Percentiles rank a stretch among this genome's conserved stretches.
Conservation (phyloP, 2,888 invertebrate genomes). For the Erebia epiphron region DNA sequence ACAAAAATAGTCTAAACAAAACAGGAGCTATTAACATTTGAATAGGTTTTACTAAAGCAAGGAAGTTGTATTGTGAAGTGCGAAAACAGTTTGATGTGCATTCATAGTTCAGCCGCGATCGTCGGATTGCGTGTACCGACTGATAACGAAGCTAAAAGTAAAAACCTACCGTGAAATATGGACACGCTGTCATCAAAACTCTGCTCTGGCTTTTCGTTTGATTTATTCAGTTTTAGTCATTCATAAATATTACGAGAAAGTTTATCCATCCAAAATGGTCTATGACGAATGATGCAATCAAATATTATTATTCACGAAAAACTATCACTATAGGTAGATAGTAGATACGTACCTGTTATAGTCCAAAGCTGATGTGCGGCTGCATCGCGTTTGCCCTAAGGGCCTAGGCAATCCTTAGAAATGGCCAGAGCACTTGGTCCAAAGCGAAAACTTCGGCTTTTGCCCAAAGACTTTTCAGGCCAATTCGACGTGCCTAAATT, state of each 20-base stretch:
- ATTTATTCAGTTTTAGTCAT: not conserved
- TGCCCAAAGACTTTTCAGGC: too few species aligned
- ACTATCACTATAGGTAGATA: too few species aligned
- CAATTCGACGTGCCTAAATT: too few species aligned
- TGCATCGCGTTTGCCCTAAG: too few species aligned
- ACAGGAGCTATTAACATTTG: constrained; percentile 50
- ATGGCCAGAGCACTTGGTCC: too few species aligned
- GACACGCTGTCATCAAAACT: constrained; percentile 48
- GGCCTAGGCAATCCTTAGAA: too few species aligned
- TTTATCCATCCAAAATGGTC: too few species aligned
- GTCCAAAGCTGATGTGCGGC: too few species aligned
- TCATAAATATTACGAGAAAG: not conserved
- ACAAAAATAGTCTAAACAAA: constrained; percentile 12
- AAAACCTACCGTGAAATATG: constrained; percentile 55
- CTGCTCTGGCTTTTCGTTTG: constrained; percentile 26
- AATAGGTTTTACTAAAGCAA: constrained; percentile 50
- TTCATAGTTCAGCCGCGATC: constrained; percentile 65
- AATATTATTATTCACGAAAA: too few species aligned
- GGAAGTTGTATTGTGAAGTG: constrained; percentile 64
- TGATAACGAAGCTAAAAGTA: constrained; percentile 70
- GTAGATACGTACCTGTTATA: too few species aligned
- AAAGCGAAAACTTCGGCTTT: too few species aligned
- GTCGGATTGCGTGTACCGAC: constrained; percentile 70
- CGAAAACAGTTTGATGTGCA: constrained; percentile 72
- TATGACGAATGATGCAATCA: too few species aligned